A percentile compares a stretch with the other conserved stretches of the same genome.
phyloP scores from a whole-genome alignment of 2,113 vertebrate genomes.

The Percina caprodes region DNA sequence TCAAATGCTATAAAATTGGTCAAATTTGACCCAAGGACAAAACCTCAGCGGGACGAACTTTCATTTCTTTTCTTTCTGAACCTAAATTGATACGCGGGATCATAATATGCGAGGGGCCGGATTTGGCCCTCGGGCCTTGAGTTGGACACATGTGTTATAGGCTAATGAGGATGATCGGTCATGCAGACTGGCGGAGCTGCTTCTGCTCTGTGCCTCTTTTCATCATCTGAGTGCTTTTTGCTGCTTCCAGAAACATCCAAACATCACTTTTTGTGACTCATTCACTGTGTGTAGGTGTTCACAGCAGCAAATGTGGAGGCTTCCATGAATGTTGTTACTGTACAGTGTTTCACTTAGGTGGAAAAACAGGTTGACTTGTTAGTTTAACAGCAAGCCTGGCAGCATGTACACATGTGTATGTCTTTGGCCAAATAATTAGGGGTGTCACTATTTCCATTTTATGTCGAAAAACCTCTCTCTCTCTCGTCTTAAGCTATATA shows the following conservation, averaged over 20 bases:
- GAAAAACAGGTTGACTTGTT: not conserved
- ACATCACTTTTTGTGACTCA: not conserved
- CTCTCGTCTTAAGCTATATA: too few relatives aligned
- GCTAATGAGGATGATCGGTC: constrained; percentile 25
- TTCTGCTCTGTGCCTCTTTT: not conserved
- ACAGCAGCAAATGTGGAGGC: not conserved
- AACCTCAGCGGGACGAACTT: too few relatives aligned
- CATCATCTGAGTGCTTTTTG: not conserved
- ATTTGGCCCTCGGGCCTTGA: too few relatives aligned
- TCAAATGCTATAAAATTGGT: too few relatives aligned
- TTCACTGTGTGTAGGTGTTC: not conserved
- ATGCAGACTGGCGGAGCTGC: not conserved
- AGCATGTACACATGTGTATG: not conserved
- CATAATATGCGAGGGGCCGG: too few relatives aligned
- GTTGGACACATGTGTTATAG: not conserved
- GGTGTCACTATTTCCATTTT: too few relatives aligned
- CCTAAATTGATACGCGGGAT: too few relatives aligned
- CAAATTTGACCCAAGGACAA: too few relatives aligned
- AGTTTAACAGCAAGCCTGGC: not conserved
- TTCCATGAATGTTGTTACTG: not conserved
- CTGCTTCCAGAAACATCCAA: constrained; percentile 21
- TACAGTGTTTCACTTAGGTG: constrained; percentile 1
- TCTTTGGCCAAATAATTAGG: not conserved
- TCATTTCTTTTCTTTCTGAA: too few relatives aligned
- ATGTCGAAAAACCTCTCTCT: too few relatives aligned